Base-by-base conservation (phyloP, 2,113 vertebrate genomes). In the Nannobrachium achirus region DNA sequence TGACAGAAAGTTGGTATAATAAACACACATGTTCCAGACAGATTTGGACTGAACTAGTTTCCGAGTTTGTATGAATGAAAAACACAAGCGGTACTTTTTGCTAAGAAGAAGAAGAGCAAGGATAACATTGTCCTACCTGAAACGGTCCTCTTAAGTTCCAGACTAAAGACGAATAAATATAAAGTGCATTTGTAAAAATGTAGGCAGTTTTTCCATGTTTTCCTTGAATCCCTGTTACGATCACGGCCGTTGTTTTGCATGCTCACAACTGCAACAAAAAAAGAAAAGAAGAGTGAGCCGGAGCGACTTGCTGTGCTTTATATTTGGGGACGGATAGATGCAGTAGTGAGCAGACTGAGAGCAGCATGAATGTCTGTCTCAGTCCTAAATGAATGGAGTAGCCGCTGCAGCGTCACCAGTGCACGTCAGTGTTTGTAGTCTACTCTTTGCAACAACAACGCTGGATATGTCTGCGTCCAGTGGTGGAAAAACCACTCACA, bases 181-280 rank as follows among this genome's bases (percentile, higher is more conserved):
- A 94, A 92, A 93, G 92, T 92, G 92, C 92, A 92, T 91, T 63
- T 88, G 88, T 80, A 89, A 61, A 90, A 7, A 73, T 77, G 75
- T 66, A 75, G 75, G 58, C 82, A 60, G 14, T 66, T 82, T 55
- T 61, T 89, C 87, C 93, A 89, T 75, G 81, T 53, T 79, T 71
- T 69, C 56, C 77, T 77, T 10, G 85, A 51, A 25, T 62, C 66
- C 62, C 64, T 68, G 66, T 79, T 68, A 76, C 76, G 83, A 67
- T 80, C 78, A 53, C 66, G 84, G 58, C 82, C 78, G 80, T 69
- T 77, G 75, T 65, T 82, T 69, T 82, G 88, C 93, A 93, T 93
- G 84, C 77, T 91, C 83, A 71, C 77, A 66, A 71, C 72, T 68
- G 33, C 73, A 56, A 33, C 25, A 33, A 33, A 33, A 25, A 33